Evolutionary conservation across 2,888 invertebrate species (phyloP).

Genomic region (Agrotis puta): DNA sequence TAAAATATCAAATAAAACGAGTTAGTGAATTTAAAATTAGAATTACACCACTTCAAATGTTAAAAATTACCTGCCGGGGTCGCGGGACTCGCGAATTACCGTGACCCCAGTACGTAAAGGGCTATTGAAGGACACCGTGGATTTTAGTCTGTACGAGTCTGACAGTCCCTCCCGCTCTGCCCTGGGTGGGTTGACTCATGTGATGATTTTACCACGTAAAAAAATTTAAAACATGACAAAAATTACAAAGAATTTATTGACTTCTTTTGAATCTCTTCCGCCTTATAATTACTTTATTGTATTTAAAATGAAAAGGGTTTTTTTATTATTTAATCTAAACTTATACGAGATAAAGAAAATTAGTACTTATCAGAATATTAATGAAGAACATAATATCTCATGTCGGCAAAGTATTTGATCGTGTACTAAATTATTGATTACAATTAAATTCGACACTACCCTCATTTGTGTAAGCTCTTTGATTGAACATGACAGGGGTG

Average conservation of each 20-base stretch:
- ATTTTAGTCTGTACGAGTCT: too few species aligned
- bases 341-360: not conserved
- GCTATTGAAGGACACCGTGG: too few species aligned
- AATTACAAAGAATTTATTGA: not conserved
- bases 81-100: too few species aligned
- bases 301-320: conserved; percentile 13
- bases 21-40: too few species aligned
- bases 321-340: not conserved
- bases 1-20: too few species aligned
- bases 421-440: conserved; percentile 37
- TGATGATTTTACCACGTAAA: too few species aligned
- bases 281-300: not conserved
- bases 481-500: conserved; percentile 26
- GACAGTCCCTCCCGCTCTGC: too few species aligned
- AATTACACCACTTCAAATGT: conserved; percentile 9
- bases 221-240: too few species aligned
- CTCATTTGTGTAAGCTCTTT: conserved; percentile 37
- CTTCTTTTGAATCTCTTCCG: too few species aligned
- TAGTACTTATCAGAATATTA: not conserved
- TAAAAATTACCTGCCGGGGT: too few species aligned
- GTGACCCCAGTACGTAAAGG: too few species aligned
- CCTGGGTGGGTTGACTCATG: too few species aligned
- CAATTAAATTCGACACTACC: conserved; percentile 33
- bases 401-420: conserved; percentile 38
- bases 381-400: conserved; percentile 9